A percentile compares a stretch with the other conserved stretches of the same genome.
These are phyloP conservation scores for Scaptodrosophila latifasciaeformis DNA, from an alignment of 2,888 invertebrate genomes.

Conservation along the genomic window DNA sequence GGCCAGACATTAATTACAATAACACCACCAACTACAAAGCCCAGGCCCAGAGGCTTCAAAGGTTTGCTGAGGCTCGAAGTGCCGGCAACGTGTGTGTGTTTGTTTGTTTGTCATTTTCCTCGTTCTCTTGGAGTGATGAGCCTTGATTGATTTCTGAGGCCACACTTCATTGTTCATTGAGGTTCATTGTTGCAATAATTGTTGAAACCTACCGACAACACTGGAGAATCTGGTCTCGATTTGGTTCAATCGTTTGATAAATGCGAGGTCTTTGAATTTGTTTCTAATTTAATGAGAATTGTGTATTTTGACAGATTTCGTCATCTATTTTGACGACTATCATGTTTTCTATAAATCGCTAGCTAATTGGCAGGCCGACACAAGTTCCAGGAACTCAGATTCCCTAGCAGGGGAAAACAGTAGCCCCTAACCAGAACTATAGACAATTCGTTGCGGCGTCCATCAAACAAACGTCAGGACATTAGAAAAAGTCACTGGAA, in stretches of 20 bases:
- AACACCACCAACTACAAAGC: slow-evolving; percentile 28
- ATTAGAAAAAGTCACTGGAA: slow-evolving; percentile 24
- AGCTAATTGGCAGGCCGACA: slow-evolving; percentile 45
- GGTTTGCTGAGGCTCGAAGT: slow-evolving; percentile 5
- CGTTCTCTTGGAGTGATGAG: slow-evolving; percentile 63
- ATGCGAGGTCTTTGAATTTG: slow-evolving; percentile 42
- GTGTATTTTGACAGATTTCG: slow-evolving; percentile 69
- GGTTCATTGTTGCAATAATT: slow-evolving; percentile 59
- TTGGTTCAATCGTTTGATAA: slow-evolving; percentile 28
- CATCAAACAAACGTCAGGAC: slow-evolving; percentile 26
- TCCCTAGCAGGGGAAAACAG: slow-evolving; percentile 28
- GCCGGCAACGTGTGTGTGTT: slow-evolving; percentile 1
- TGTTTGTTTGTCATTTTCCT: no score
- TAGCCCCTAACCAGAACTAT: slow-evolving; percentile 31
- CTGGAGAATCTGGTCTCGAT: slow-evolving; percentile 8
- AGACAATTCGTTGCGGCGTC: slow-evolving; percentile 33
- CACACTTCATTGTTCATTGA: no score
- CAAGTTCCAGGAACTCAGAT: slow-evolving; percentile 23
- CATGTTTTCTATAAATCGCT: slow-evolving; percentile 33
- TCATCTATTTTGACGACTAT: slow-evolving; percentile 18
- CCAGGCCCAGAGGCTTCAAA: slow-evolving; percentile 17
- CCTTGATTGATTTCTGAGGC: slow-evolving; percentile 72
- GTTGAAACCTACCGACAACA: slow-evolving; percentile 33
- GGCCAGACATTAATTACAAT: slow-evolving; percentile 70
- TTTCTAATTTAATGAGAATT: slow-evolving; percentile 71